Evolutionary conservation across 35 echinoderm and acorn worm species (phyloP).

Genomic region (Stichopus chloronotus): DNA sequence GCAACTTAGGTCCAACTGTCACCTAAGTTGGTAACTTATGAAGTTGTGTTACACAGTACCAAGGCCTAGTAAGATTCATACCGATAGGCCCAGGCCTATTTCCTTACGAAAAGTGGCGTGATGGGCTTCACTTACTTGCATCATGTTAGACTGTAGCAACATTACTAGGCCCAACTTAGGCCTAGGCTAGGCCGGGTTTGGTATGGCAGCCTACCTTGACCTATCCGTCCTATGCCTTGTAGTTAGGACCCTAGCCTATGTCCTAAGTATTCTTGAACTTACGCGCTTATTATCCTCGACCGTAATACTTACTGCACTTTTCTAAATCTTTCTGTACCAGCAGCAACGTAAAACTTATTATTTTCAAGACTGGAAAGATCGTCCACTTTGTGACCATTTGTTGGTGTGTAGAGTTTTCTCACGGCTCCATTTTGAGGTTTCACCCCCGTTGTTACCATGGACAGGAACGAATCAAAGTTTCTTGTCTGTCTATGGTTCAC

Average conservation of each 20-base stretch:
- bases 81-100: no score
- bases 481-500: conserved; percentile 71
- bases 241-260: not conserved
- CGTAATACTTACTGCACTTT: conserved; percentile 68
- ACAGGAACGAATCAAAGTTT: conserved; percentile 79
- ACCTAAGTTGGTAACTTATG: no score
- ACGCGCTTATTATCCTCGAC: no score
- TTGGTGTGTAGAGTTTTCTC: conserved; percentile 73
- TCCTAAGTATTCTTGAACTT: no score
- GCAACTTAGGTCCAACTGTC: no score
- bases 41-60: no score
- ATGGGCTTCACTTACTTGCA: no score
- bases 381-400: conserved; percentile 65
- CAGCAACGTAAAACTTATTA: conserved; percentile 81
- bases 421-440: conserved; percentile 68
- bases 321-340: conserved; percentile 81
- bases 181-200: no score
- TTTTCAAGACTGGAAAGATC: conserved; percentile 67
- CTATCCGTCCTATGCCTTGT: not conserved
- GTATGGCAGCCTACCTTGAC: not conserved
- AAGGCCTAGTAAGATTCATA: no score
- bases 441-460: conserved; percentile 69
- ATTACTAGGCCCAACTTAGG: no score
- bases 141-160: no score
- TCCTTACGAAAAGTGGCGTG: no score